Evolutionary conservation across 2,113 vertebrate genomes (phyloP).

Genomic region (Kryptolebias marmoratus): DNA sequence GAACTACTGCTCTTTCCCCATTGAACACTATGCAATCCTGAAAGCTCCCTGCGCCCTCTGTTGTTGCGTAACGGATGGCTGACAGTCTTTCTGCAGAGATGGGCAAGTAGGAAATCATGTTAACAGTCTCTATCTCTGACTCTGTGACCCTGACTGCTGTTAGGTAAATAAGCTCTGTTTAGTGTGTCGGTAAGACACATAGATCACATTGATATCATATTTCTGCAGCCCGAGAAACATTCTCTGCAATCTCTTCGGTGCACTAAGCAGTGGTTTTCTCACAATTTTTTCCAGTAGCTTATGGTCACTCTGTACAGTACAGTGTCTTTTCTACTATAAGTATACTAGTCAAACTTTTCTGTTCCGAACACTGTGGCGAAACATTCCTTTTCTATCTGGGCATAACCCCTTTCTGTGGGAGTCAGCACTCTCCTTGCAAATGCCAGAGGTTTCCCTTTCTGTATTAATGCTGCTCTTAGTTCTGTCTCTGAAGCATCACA

Average conservation of each 20-base stretch:
- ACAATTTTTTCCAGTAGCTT: background rate
- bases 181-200: background rate
- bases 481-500: background rate
- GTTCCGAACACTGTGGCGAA: slow-evolving; percentile 8
- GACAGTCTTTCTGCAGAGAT: background rate
- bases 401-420: background rate
- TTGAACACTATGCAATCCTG: no score
- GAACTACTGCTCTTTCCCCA: no score
- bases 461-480: background rate
- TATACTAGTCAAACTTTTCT: slow-evolving; percentile 27
- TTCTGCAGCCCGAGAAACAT: background rate
- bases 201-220: slow-evolving; percentile 1
- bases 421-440: slow-evolving; percentile 9
- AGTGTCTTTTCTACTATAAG: background rate
- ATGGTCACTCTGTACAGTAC: background rate
- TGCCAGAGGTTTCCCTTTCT: slow-evolving; percentile 3
- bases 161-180: background rate
- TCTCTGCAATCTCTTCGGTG: background rate
- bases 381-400: slow-evolving; percentile 20
- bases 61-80: no score
- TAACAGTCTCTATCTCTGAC: background rate
- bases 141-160: background rate
- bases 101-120: background rate
- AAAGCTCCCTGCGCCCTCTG: no score
- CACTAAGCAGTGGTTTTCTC: background rate